Conservation (phyloP, 2,888 invertebrate genomes). For the Tupiocoris notatus region DNA sequence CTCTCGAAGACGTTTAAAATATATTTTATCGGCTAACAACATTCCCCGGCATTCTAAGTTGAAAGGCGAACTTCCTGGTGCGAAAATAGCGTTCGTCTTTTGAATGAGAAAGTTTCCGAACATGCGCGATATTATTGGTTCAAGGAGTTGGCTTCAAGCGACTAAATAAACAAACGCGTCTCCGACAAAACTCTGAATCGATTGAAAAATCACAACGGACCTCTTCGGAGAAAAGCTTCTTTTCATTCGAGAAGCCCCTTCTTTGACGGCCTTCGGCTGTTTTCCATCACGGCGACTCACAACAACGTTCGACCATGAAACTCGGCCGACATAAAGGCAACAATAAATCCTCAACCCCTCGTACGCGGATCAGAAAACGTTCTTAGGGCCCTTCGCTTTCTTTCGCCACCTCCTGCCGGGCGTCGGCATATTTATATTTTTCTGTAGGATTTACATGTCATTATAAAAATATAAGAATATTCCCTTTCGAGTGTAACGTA, state of each 20-base stretch:
- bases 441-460: slow-evolving; percentile 26
- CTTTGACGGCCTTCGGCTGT: neutral
- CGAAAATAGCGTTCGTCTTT: no score
- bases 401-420: neutral
- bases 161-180: neutral
- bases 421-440: slow-evolving; percentile 19
- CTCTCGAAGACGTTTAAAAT: no score
- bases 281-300: no score
- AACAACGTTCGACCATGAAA: no score
- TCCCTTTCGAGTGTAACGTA: neutral
- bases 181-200: neutral
- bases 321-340: neutral
- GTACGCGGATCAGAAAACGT: neutral
- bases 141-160: neutral
- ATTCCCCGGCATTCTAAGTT: no score
- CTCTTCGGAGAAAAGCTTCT: neutral
- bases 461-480: slow-evolving; percentile 28
- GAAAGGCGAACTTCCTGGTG: no score
- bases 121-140: neutral
- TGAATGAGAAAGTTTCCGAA: no score
- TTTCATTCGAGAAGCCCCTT: neutral
- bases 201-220: neutral
- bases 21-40: no score
- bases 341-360: neutral
- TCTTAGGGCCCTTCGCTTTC: neutral